Base-by-base conservation (phyloP, 2,888 invertebrate species). In the Cistogaster globosa region DNA sequence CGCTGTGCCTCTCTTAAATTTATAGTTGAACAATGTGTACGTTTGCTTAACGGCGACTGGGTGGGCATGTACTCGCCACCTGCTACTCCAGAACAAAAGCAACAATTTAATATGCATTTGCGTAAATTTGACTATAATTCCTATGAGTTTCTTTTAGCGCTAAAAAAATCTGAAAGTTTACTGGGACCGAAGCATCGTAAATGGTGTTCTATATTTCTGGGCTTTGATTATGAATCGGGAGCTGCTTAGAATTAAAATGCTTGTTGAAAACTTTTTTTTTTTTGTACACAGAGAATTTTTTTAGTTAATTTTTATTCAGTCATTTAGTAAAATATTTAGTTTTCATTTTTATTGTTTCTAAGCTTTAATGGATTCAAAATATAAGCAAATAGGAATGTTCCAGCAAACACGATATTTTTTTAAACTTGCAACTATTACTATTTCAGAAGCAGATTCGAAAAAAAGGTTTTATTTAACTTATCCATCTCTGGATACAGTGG, bases 1-100 rank as follows among this genome's bases (percentile, higher is more conserved):
- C 90, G 92, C 11, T 90, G 92, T 55, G 91, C 92, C n/a, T 89
- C 91, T 45, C 88, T 93, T 18, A 91, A 91, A 87, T 92, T 92
- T 71, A 92, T 93, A 62, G 92, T 92, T 16, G 91, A 92, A 79
- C 91, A 91, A 74, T 91, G 90, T 79, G 90, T 92, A 0, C 90
- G 90, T 20, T 82, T 92, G 72, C 76, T 89, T 11, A 85, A 86
- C 5, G 90, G 90, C 5, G 86, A 90, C 72, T 86, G 87, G 48
- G 87, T 87, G 20, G 88, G 87, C 16, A 75, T 88, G 20, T 89
- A 89, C 74, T 81, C 88, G 48, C 86, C 88, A 16, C 88, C 89
- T 3, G 87, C 87, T 26, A 87, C 88, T 0, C 83, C 83, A 7
- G 87, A 74, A 18, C 89, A 89, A 48, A 84, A 87, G 5, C 87